These are phyloP conservation scores for Phallusia fumigata DNA, from an alignment of 23 tunicate species.

Conservation along the genomic window DNA sequence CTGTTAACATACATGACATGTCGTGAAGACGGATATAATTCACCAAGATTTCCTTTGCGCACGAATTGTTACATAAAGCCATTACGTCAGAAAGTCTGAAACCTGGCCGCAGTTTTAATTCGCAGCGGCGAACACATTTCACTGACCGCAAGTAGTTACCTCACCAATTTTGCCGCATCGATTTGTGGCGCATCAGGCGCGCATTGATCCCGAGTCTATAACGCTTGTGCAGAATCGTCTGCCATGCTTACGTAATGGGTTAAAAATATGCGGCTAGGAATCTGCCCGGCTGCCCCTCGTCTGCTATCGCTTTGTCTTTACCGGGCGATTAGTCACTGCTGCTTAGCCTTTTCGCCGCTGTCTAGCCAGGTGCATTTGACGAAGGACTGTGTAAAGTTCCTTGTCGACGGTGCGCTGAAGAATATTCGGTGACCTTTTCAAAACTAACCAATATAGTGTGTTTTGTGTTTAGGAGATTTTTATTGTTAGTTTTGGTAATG, in stretches of 20 bases:
- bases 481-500: background rate
- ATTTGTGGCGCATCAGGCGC: background rate
- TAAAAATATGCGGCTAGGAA: background rate
- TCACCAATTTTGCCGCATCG: background rate
- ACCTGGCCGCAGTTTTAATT: too few relatives aligned
- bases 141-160: background rate
- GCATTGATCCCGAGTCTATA: background rate
- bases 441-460: background rate
- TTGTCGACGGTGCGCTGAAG: background rate
- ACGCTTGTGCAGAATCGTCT: background rate
- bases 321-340: background rate
- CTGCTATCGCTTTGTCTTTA: background rate
- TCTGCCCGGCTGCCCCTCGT: background rate
- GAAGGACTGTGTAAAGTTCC: background rate
- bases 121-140: too few relatives aligned
- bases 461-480: background rate
- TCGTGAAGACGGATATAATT: too few relatives aligned
- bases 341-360: slow-evolving; percentile 5
- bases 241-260: background rate
- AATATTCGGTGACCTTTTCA: background rate
- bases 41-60: too few relatives aligned
- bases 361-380: slow-evolving; percentile 1
- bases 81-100: background rate
- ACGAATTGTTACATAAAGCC: background rate
- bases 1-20: background rate